Base-by-base conservation (phyloP, 2,113 vertebrate genomes). In the Ramphastos sulfuratus region DNA sequence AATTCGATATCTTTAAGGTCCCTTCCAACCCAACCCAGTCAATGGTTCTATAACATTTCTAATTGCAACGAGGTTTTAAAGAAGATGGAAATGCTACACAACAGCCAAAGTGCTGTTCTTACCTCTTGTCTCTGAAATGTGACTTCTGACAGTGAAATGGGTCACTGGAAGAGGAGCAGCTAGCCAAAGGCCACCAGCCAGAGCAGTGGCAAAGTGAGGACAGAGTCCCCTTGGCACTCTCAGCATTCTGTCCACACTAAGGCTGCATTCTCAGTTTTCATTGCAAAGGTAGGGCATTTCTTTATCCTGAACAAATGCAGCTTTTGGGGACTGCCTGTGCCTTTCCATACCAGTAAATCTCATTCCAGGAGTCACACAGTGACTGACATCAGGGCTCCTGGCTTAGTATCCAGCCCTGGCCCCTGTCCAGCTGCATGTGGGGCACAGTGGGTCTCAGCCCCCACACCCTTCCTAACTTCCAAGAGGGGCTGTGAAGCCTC, bases 391-490 rank as follows among this genome's bases (percentile, higher is more conserved):
- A 52, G 79, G 66, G n/a, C 9, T 15, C 42, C 66, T 5, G 50
- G 50, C 23, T 52, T 25, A 23, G 50, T 13, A 52, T 52, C 50
- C 50, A 52, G 50, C 50, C 50, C 12, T 52, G 46, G 19, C 78
- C 42, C 63, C 31, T 12, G 25, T 27, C 19, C 39, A 60, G 35
- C 75, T n/a, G 50, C 1, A 0, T 3, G 0, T 46, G 9, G 39
- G 50, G 35, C 60, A 0, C 60, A 0, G 61, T 1, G 0, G 42
- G 44, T 4, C 33, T 46, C 69, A 52, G 61, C 50, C 31, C 52
- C 39, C 18, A 12, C 42, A 2, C 30, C 24, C 27, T 13, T 52
- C 35, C 44, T 17, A 4, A 19, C 56, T 30, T 30, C 42, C 66
- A 7, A 4, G 52, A 17, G 20, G 10, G 30, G 52, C 64, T 59